Evolutionary conservation across 2,113 vertebrate species (phyloP).

Genomic region (Mobula birostris): DNA sequence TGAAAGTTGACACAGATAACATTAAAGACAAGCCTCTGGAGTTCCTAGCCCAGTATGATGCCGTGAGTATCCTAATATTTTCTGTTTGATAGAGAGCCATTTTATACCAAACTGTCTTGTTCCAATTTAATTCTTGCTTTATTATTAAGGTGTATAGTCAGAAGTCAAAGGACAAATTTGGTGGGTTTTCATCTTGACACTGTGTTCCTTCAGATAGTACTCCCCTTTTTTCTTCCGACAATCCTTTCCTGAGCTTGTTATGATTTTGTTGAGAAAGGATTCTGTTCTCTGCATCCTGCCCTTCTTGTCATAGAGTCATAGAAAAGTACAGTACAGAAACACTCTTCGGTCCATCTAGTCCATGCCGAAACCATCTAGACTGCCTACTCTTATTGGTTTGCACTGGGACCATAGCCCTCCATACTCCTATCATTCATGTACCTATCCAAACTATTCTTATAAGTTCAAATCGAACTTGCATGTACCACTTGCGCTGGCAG

Average conservation of each 20-base stretch:
- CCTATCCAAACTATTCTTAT: too few species aligned
- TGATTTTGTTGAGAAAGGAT: neutral
- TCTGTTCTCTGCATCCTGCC: neutral
- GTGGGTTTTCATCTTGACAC: neutral
- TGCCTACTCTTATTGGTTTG: too few species aligned
- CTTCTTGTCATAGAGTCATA: too few species aligned
- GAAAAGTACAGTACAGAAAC: too few species aligned
- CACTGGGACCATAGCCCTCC: too few species aligned
- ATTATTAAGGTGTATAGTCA: neutral
- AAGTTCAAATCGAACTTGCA: too few species aligned
- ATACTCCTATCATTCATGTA: too few species aligned
- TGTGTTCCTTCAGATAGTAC: neutral
- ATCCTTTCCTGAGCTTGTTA: neutral
- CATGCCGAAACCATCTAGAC: too few species aligned
- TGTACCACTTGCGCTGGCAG: too few species aligned
- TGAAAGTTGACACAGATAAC: conserved; percentile 66
- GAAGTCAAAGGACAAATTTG: neutral
- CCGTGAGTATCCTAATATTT: conserved; percentile 56
- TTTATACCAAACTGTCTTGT: neutral
- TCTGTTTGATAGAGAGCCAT: neutral
- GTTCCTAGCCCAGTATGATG: conserved; percentile 82
- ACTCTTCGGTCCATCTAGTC: too few species aligned
- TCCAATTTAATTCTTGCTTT: neutral
- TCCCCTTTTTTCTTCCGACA: neutral
- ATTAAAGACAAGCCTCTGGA: conserved; percentile 70